Evolutionary conservation across 1,140 invertebrate genomes (phyloP), one percentile per base, ranked within the genome.

Genomic region (Samia ricini): DNA sequence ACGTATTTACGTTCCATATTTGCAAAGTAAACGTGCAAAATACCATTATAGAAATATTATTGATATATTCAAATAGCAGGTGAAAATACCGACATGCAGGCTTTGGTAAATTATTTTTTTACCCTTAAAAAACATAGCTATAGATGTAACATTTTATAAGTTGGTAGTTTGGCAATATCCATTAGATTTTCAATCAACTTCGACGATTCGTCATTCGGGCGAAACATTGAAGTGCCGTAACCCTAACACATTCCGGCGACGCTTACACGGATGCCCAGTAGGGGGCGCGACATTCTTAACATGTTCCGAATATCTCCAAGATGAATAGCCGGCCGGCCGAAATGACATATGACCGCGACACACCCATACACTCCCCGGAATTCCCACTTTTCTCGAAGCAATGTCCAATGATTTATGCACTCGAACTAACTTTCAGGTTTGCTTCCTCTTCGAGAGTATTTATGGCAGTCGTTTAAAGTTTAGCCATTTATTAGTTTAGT

Each of bases 301-400:
- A 86, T 79, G 77, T 52, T 67, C 74, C 67, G 77, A 84, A 86
- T 86, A 84, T 86, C 84, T 86, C 79, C 83, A 83, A 86, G 83
- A 86, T 81, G 79, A 81, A 86, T 84, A 80, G 74, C 72, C 64
- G 76, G 73, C 80, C 77, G 78, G 77, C 77, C 76, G 70, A 79
- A 65, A 83, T 84, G 83, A 85, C 81, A 83, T 84, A 85, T 83
- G 75, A 81, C 68, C 51, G 57, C 66, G 66, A 62, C 57, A 54
- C 65, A 66, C 49, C 69, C 71, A 75, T 76, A 72, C 72, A 81
- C 72, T 75, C 60, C 64, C 72, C 70, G 81, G 77, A 74, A 79
- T 80, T 77, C 79, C 63, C 67, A 69, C 69, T 72, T 71, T 70
- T 66, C 60, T 63, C 61, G 50, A 68, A 61, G 69, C 19, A 55